phyloP scores from a whole-genome alignment of 2,113 vertebrate species.

The Oncorhynchus keta region DNA sequence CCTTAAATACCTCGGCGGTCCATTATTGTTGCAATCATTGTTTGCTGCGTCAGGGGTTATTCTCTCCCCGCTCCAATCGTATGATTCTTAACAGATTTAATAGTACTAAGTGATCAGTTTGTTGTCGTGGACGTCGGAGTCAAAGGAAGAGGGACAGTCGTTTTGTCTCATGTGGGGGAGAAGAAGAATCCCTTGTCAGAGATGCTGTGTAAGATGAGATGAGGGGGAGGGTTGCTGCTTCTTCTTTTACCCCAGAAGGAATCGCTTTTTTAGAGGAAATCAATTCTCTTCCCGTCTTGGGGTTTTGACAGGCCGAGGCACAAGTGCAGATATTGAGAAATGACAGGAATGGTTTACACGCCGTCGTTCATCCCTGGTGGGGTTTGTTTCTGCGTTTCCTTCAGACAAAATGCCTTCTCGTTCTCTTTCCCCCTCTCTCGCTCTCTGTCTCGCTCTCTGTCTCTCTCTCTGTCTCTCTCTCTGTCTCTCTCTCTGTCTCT shows the following conservation, averaged over 20 bases:
- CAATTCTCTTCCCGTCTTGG: constrained; percentile 75
- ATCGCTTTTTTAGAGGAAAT: constrained; percentile 70
- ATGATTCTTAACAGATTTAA: constrained; percentile 73
- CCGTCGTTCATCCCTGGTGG: constrained; percentile 58
- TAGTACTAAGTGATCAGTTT: constrained; percentile 73
- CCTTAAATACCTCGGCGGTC: constrained; percentile 74
- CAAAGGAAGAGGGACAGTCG: constrained; percentile 50
- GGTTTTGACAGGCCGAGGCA: constrained; percentile 73
- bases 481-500: constrained; percentile 17
- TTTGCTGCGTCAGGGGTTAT: constrained; percentile 67
- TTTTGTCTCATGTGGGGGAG: constrained; percentile 45
- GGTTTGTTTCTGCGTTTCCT: constrained; percentile 33
- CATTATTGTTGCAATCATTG: constrained; percentile 74
- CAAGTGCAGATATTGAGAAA: constrained; percentile 74
- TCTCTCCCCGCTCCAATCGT: constrained; percentile 64
- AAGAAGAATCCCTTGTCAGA: constrained; percentile 38
- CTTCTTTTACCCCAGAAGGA: constrained; percentile 72
- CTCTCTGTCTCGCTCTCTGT: not conserved
- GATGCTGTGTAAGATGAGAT: constrained; percentile 64
- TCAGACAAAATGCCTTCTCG: constrained; percentile 55
- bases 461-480: not conserved
- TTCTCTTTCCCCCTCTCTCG: constrained; percentile 13
- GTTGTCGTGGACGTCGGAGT: constrained; percentile 49
- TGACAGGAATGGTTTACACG: constrained; percentile 67
- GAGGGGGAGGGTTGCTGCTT: constrained; percentile 68